phyloP scores from a whole-genome alignment of 2,888 invertebrate species.

The Lepetodrilus schrolli region DNA sequence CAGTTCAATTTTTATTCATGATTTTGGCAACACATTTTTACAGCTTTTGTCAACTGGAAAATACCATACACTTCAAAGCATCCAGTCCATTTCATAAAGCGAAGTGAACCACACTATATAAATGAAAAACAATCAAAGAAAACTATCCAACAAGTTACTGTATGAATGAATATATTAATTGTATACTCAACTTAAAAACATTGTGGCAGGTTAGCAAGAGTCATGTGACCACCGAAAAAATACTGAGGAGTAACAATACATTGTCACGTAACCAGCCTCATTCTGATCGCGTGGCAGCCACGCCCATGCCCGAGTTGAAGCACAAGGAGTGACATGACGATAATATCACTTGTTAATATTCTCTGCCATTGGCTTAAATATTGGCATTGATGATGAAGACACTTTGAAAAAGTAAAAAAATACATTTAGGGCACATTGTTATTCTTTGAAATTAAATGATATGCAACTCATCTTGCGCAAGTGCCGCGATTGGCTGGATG shows the following conservation, averaged over 20 bases:
- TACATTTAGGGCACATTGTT: not conserved
- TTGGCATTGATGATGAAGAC: not conserved
- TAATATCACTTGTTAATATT: not conserved
- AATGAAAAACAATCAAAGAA: slow-evolving; percentile 33
- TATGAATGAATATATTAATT: slow-evolving; percentile 32
- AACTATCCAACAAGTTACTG: slow-evolving; percentile 27
- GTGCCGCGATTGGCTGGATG: slow-evolving; percentile 4
- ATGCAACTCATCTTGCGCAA: not conserved
- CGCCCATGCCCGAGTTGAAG: not conserved
- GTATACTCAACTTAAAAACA: slow-evolving; percentile 26
- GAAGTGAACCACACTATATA: slow-evolving; percentile 22
- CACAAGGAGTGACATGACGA: not conserved
- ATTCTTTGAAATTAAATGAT: not conserved
- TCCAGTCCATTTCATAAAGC: slow-evolving; percentile 11
- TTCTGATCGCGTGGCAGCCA: not conserved
- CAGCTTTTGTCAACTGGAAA: slow-evolving; percentile 46
- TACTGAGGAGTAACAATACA: slow-evolving; percentile 29
- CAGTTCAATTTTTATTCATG: slow-evolving; percentile 47
- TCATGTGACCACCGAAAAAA: slow-evolving; percentile 26
- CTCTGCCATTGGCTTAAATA: not conserved
- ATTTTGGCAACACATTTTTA: slow-evolving; percentile 60
- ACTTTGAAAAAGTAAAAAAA: slow-evolving; percentile 23
- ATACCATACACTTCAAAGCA: slow-evolving; percentile 14
- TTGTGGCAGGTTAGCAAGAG: not conserved
- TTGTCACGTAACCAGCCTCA: not conserved